Conservation (phyloP, 2,888 invertebrate species). For the Timema cristinae region DNA sequence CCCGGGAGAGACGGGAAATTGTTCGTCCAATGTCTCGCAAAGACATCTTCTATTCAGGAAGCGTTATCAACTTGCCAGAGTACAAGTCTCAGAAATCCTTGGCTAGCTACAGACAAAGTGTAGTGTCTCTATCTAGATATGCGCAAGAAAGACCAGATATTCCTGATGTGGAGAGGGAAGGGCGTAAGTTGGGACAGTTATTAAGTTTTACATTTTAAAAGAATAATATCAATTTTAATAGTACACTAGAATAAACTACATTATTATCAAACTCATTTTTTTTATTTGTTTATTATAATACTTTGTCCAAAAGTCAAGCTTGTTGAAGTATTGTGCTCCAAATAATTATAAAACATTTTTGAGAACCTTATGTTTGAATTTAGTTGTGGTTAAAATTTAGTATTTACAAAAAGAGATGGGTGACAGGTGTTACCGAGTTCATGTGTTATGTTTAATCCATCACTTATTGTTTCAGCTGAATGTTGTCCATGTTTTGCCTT, state of each 20-base stretch:
- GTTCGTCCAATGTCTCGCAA: constrained; percentile 88
- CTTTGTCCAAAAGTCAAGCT: too few relatives aligned
- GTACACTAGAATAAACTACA: too few relatives aligned
- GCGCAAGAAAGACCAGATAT: constrained; percentile 49
- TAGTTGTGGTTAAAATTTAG: too few relatives aligned
- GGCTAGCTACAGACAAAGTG: constrained; percentile 85
- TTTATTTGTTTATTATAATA: too few relatives aligned
- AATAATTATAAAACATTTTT: too few relatives aligned
- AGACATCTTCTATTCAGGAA: constrained; percentile 97
- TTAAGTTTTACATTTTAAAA: background rate
- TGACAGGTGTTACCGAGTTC: too few relatives aligned
- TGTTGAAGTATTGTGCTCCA: too few relatives aligned
- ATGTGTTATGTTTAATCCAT: too few relatives aligned
- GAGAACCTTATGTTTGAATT: too few relatives aligned
- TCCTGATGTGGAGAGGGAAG: constrained; percentile 63
- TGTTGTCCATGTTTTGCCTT: constrained; percentile 74
- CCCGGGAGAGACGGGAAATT: constrained; percentile 59
- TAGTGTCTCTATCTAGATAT: constrained; percentile 77
- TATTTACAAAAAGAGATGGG: too few relatives aligned
- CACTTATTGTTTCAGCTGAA: constrained; percentile 55
- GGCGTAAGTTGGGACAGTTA: constrained; percentile 48
- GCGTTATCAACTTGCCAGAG: constrained; percentile 87
- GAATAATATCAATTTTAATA: too few relatives aligned
- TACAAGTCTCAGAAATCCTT: constrained; percentile 90
- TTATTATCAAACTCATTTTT: too few relatives aligned